Conservation (phyloP, 2,888 invertebrate genomes). For the Cephus nigrinus region DNA sequence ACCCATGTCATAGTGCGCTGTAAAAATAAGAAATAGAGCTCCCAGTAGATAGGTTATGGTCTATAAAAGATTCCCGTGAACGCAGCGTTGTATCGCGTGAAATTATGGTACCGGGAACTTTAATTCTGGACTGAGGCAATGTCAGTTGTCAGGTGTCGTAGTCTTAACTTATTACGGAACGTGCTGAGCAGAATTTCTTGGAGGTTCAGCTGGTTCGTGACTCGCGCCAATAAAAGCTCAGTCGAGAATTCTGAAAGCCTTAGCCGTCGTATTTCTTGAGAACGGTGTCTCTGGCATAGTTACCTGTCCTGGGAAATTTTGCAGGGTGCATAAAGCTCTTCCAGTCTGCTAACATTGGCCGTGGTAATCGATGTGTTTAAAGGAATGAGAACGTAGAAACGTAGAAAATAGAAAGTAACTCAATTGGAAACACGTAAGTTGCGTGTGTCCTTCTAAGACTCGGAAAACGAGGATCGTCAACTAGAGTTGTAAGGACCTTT, state of each 20-base stretch:
- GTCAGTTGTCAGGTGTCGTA: background rate
- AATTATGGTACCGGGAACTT: background rate
- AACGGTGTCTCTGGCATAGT: background rate
- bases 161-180: background rate
- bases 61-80: background rate
- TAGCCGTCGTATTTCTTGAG: constrained; percentile 4
- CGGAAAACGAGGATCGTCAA: background rate
- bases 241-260: background rate
- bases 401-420: background rate
- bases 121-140: background rate
- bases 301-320: background rate
- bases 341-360: background rate
- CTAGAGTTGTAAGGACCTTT: background rate
- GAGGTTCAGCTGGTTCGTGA: background rate
- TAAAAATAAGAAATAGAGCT: background rate
- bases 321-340: background rate
- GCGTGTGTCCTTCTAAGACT: background rate
- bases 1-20: background rate
- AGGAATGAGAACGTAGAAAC: background rate
- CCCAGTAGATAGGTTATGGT: background rate
- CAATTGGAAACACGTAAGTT: background rate
- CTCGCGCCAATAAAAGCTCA: constrained; percentile 7
- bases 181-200: background rate
- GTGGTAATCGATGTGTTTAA: background rate
- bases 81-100: background rate